Conservation (phyloP, 1,140 invertebrate species). For the Euglossa dilemma region DNA sequence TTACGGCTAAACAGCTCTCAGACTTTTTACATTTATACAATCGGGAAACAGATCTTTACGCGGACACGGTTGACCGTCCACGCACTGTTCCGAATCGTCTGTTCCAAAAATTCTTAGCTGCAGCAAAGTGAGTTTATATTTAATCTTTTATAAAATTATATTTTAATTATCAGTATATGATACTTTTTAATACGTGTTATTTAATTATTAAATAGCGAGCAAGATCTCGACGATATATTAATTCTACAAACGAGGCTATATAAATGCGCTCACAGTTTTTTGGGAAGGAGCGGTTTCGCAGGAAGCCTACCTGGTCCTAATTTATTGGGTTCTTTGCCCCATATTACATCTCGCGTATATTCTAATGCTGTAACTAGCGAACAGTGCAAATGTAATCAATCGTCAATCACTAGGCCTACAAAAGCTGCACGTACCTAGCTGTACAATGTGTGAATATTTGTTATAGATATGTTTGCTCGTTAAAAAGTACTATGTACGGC, state of each 20-base stretch:
- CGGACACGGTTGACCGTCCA: conserved; percentile 86
- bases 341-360: conserved; percentile 80
- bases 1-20: conserved; percentile 95
- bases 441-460: conserved; percentile 48
- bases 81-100: conserved; percentile 84
- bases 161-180: neutral
- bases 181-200: neutral
- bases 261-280: conserved; percentile 86
- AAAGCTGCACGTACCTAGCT: conserved; percentile 75
- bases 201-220: conserved; percentile 81
- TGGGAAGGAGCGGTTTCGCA: conserved; percentile 83
- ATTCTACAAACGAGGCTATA: conserved; percentile 86
- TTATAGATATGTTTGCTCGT: conserved; percentile 25
- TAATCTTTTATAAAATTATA: neutral
- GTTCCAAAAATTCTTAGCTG: conserved; percentile 84
- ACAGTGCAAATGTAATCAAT: conserved; percentile 79
- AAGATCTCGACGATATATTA: conserved; percentile 86
- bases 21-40: conserved; percentile 96
- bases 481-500: conserved; percentile 38
- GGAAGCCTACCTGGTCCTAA: conserved; percentile 78
- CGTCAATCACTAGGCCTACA: conserved; percentile 67
- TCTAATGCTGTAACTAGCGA: conserved; percentile 76
- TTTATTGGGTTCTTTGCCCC: conserved; percentile 80
- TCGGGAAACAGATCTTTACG: conserved; percentile 90
- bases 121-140: conserved; percentile 76